These are phyloP conservation scores for Turritopsis dohrnii DNA, from an alignment of 30 jellyfish, hydroid and myxozoan genomes.

Conservation along the genomic window DNA sequence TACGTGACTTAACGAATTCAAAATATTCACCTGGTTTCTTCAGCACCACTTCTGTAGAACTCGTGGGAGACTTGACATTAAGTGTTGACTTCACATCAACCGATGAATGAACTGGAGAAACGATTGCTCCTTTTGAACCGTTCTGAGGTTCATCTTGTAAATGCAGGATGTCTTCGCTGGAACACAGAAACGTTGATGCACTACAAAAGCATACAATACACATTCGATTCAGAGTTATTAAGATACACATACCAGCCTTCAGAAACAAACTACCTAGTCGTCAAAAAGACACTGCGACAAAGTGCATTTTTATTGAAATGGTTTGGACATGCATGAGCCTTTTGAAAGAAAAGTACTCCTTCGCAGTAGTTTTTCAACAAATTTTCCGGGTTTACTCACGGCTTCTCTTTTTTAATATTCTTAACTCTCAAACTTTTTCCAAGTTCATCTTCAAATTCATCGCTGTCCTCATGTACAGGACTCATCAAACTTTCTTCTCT, in stretches of 20 bases:
- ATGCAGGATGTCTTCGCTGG: neutral
- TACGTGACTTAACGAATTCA: too few relatives aligned
- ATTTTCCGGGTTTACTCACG: neutral
- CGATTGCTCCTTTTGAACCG: neutral
- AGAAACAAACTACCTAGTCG: too few relatives aligned
- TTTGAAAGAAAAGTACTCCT: too few relatives aligned
- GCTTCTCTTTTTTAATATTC: neutral
- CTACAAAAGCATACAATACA: too few relatives aligned
- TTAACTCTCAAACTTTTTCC: constrained; percentile 17
- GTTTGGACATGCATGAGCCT: too few relatives aligned
- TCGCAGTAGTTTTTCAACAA: too few relatives aligned
- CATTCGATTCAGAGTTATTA: too few relatives aligned
- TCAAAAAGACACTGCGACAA: too few relatives aligned
- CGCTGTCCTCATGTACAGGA: constrained; percentile 16
- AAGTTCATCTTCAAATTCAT: constrained; percentile 7
- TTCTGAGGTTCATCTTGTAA: neutral
- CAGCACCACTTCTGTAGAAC: neutral
- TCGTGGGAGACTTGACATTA: neutral
- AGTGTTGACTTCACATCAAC: neutral
- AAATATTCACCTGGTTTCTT: neutral
- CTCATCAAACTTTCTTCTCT: constrained; percentile 18
- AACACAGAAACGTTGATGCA: neutral
- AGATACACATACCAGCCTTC: too few relatives aligned
- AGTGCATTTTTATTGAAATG: too few relatives aligned
- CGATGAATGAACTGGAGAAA: neutral